Percentiles rank a stretch among this genome's conserved stretches.
These are phyloP conservation scores for Falco biarmicus DNA, from an alignment of 2,797 vertebrate genomes.

Conservation along the genomic window DNA sequence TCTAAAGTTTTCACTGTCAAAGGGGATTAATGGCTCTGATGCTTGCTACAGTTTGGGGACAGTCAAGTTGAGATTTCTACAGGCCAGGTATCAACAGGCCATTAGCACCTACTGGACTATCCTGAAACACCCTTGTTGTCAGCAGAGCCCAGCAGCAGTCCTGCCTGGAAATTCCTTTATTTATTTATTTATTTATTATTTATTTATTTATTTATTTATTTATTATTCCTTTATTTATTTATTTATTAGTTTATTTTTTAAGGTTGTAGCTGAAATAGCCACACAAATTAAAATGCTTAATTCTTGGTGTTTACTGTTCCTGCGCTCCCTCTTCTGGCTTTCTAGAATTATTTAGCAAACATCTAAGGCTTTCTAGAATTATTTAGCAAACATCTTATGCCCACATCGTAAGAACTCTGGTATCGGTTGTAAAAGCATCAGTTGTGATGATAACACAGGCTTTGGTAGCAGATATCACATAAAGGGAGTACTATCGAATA, in stretches of 20 bases:
- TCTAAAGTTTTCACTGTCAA: neutral
- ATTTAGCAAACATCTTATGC: neutral
- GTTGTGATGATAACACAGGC: accelerated
- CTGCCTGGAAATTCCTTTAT: neutral
- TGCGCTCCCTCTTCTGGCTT: conserved; percentile 59
- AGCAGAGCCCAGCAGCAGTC: neutral
- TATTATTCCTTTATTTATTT: neutral
- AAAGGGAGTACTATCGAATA: neutral
- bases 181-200: neutral
- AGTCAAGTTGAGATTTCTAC: neutral
- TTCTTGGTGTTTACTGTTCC: conserved; percentile 27
- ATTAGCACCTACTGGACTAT: neutral
- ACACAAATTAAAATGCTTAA: neutral
- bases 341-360: conserved; percentile 19
- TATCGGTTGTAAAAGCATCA: neutral
- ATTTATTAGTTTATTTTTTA: neutral
- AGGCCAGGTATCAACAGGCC: neutral
- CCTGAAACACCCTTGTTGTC: neutral
- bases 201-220: neutral
- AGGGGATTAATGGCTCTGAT: neutral
- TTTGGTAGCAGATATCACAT: neutral
- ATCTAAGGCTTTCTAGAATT: neutral
- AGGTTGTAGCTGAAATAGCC: neutral
- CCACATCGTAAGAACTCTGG: neutral
- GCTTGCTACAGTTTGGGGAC: neutral